These are phyloP conservation scores for Remorina albescens DNA, from an alignment of 2,797 vertebrate species.

Conservation along the genomic window DNA sequence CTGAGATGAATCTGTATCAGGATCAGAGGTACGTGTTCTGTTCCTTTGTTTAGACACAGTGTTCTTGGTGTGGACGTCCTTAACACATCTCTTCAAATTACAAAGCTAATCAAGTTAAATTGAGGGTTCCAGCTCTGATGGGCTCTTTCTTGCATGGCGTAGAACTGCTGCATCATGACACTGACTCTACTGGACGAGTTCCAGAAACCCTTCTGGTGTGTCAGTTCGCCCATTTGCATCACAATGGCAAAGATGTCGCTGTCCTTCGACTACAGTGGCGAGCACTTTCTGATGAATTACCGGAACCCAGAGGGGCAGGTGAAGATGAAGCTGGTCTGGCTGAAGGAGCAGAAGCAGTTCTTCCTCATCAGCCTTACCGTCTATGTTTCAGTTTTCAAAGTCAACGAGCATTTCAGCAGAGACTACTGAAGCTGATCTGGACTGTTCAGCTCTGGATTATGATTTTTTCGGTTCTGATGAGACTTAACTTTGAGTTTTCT, in stretches of 20 bases:
- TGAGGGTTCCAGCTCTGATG: background rate
- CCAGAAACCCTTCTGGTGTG: constrained; percentile 90
- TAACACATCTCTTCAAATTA: background rate
- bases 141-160: constrained; percentile 12
- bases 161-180: constrained; percentile 92
- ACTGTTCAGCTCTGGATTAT: background rate
- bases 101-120: background rate
- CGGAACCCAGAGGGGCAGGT: constrained; percentile 82
- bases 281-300: constrained; percentile 77
- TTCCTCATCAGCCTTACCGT: constrained; percentile 85
- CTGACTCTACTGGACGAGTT: constrained; percentile 89
- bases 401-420: constrained; percentile 88
- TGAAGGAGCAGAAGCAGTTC: constrained; percentile 85
- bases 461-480: background rate
- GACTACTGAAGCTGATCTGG: constrained; percentile 73
- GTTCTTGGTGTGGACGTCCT: background rate
- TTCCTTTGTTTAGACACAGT: too few relatives aligned
- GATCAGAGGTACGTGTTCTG: too few relatives aligned
- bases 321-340: constrained; percentile 82
- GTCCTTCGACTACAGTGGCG: constrained; percentile 78
- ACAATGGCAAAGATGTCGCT: background rate
- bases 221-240: constrained; percentile 85
- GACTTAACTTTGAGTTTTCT: background rate
- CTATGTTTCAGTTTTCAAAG: constrained; percentile 81
- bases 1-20: too few relatives aligned